Base-by-base conservation (phyloP, 2,888 invertebrate genomes). In the Trichogramma evanescens region DNA sequence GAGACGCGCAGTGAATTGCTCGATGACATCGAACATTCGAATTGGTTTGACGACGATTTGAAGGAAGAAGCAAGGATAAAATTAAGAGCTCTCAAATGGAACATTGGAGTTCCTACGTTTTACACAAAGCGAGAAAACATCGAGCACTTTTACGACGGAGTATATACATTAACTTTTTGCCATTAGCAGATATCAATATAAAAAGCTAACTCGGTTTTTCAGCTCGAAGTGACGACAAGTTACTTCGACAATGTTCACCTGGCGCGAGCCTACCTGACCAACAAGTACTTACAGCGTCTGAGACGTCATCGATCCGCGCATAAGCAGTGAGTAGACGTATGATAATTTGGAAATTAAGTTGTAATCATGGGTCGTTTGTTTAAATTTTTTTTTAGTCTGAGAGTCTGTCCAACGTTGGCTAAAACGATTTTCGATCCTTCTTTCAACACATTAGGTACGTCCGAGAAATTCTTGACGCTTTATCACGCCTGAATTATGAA, bases 161-260 rank as follows among this genome's bases (percentile, higher is more conserved):
- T 67, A 50, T 63, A 60, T 58, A 10, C n/a, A 40, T n/a, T 26
- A 49, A 39, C n/a, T 40, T 40, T 44, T 44, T 9, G 39, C 6
- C n/a, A 5, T 39, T 41, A 26, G 26, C n/a, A 43, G 1, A 9
- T 6, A 10, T 6, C 6, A 26, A 6, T 45, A 43, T 10, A 50
- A 57, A 50, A 55, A 50, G 13, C 26, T 7, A 50, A 7, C n/a
- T 40, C 9, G 3, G 4, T 53, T 42, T 64, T 63, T 58, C 50
- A 64, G 65, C 45, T 68, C 10, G 43, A 46, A 5, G 38, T 68
- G 2, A 59, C 61, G 10, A 39, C 54, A 7, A 58, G 60, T 56
- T 66, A 65, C 26, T 64, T 62, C 9, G 63, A 65, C 44, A 66
- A 65, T 41, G 54, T 52, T 26, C 57, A 39, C 9, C 54, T 41